phyloP scores from a whole-genome alignment of 23 tunicate species.

The Phallusia fumigata region DNA sequence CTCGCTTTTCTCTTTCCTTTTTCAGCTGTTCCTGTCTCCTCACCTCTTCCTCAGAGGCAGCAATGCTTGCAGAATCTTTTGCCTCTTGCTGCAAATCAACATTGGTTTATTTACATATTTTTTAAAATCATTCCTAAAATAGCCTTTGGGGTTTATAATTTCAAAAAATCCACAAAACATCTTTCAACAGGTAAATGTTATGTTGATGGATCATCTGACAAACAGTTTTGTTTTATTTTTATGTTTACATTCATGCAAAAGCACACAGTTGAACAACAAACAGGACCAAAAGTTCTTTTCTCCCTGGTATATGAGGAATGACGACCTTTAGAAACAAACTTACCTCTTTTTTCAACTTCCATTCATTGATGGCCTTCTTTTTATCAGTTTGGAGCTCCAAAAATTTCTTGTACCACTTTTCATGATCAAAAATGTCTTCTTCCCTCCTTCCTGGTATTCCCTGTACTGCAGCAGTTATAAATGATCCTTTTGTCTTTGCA shows the following conservation, averaged over 20 bases:
- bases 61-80: slow-evolving; percentile 1
- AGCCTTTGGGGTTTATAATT: too few relatives aligned
- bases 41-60: slow-evolving; percentile 25
- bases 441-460: slow-evolving; percentile 67
- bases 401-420: slow-evolving; percentile 69
- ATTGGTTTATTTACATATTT: neutral
- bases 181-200: too few relatives aligned
- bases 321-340: neutral
- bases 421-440: slow-evolving; percentile 65
- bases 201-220: too few relatives aligned
- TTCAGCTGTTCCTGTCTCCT: slow-evolving; percentile 17
- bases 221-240: too few relatives aligned
- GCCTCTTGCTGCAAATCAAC: slow-evolving; percentile 24
- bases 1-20: slow-evolving; percentile 33
- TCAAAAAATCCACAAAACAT: too few relatives aligned
- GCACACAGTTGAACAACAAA: neutral
- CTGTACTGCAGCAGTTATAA: slow-evolving; percentile 55
- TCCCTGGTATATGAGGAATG: too few relatives aligned
- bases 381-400: slow-evolving; percentile 45
- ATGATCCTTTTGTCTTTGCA: slow-evolving; percentile 48
- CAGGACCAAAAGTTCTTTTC: too few relatives aligned
- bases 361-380: slow-evolving; percentile 52
- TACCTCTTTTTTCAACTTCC: slow-evolving; percentile 76
- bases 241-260: too few relatives aligned
- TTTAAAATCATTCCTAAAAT: too few relatives aligned